These are phyloP conservation scores for Chelonus formosanus DNA, from an alignment of 2,888 invertebrate species.

Conservation along the genomic window DNA sequence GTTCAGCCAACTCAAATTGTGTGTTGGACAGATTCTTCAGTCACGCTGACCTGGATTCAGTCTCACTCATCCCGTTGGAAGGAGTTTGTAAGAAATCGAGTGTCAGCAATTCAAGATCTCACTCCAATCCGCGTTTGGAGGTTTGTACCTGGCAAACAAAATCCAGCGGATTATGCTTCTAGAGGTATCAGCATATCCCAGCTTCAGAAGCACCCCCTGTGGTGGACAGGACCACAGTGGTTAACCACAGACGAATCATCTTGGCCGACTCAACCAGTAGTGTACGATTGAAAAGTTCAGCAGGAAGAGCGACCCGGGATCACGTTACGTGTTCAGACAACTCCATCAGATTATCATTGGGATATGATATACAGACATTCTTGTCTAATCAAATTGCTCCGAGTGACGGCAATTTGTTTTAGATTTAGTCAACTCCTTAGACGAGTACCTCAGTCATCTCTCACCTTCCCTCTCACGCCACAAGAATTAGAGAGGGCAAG, in stretches of 20 bases:
- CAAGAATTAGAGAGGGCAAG: no score
- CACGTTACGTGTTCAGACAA: background rate
- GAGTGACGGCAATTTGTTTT: no score
- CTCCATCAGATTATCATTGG: background rate
- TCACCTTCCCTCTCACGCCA: no score
- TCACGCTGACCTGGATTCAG: slow-evolving; percentile 38
- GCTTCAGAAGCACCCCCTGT: background rate
- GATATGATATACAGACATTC: background rate
- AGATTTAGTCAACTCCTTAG: no score
- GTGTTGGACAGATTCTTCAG: slow-evolving; percentile 37
- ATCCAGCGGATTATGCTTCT: slow-evolving; percentile 13
- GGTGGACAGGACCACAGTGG: slow-evolving; percentile 29
- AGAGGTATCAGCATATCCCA: slow-evolving; percentile 5
- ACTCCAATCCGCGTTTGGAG: slow-evolving; percentile 7
- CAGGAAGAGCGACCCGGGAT: background rate
- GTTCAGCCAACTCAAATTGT: slow-evolving; percentile 3
- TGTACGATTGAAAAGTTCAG: background rate
- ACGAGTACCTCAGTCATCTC: no score
- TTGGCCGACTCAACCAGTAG: slow-evolving; percentile 1
- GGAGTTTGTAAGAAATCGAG: slow-evolving; percentile 3
- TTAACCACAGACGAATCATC: background rate
- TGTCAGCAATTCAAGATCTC: slow-evolving; percentile 39
- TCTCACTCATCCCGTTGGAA: slow-evolving; percentile 31
- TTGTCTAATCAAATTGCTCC: no score
- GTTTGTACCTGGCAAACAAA: slow-evolving; percentile 10